Percentiles rank a stretch among this genome's conserved stretches.
These are phyloP conservation scores for Halcyon malimbica DNA, from an alignment of 2,113 vertebrate genomes.

Conservation along the genomic window DNA sequence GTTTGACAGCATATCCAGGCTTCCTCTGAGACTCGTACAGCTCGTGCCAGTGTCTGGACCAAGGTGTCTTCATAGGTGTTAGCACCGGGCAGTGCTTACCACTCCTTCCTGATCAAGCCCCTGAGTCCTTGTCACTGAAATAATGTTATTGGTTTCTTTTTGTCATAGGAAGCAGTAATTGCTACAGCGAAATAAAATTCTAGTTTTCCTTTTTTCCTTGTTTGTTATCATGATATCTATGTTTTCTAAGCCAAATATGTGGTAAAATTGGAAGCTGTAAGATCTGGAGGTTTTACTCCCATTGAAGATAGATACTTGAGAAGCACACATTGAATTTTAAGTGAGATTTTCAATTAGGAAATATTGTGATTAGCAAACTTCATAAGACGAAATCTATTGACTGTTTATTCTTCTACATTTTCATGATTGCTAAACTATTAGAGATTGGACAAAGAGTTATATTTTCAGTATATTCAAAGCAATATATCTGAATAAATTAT, in stretches of 20 bases:
- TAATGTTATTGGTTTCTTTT: background rate
- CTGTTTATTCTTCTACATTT: background rate
- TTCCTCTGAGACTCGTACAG: background rate
- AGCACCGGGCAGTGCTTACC: background rate
- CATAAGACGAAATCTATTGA: background rate
- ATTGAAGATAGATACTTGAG: background rate
- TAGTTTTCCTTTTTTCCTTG: background rate
- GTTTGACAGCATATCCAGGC: background rate
- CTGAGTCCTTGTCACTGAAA: background rate
- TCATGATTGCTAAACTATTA: background rate
- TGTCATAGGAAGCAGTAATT: background rate
- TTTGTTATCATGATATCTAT: fast-evolving
- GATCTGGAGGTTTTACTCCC: background rate
- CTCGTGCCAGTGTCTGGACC: background rate
- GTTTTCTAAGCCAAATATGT: background rate
- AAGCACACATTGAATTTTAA: background rate
- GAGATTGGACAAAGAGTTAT: background rate
- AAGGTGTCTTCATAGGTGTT: background rate
- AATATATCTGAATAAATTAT: background rate
- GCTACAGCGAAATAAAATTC: background rate
- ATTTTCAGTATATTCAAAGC: background rate
- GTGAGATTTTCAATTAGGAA: background rate
- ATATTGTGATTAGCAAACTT: background rate
- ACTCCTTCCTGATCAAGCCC: background rate
- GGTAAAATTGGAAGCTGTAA: background rate